Base-by-base conservation (phyloP, 2,888 invertebrate genomes). In the Agapostemon virescens region DNA sequence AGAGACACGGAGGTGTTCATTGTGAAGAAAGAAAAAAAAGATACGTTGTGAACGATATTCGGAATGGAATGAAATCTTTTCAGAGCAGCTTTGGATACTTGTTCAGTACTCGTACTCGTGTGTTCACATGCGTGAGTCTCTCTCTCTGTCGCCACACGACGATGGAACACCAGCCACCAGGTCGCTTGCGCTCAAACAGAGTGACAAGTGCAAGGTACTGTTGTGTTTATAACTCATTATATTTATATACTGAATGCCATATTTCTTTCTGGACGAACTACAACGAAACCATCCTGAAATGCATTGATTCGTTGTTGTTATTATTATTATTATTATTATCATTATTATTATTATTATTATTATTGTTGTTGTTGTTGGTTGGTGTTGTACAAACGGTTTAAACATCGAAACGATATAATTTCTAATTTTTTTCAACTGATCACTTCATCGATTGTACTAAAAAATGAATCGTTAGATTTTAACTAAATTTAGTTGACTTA, bases 191-290 rank as follows among this genome's bases (percentile, higher is more conserved):
- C 95, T 96, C 96, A 95, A 96, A 95, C 95, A 92, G 95, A 96
- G 95, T 94, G 95, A 95, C 95, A 95, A 95, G 96, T 96, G 95
- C 95, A 95, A 96, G 96, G 96, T 96, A 96, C 95, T 94, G 95
- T 95, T 90, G 81, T 79, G 81, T 81, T 81, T 80, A 81, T 81
- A 81, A 81, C 52, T 81, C 75, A 80, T 76, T 79, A 69, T 69
- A 78, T 69, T 70, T 77, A 61, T 79, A 71, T 75, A 70, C 64
- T 67, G 70, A 74, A 79, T 68, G 45, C 71, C 52, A 80, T n/a
- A 63, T 68, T 79, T 52, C 38, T 68, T 75, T 30, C 80, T 75
- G 81, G 80, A 71, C 81, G 70, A 75, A 70, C 75, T 33, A 11
- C 55, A 36, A 42, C 23, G 20, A 52, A 69, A 68, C 20, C 42